A percentile compares a stretch with the other conserved stretches of the same genome.
Conservation (phyloP, 2,797 vertebrate species). For the Gymnoscopelus microlampas region DNA sequence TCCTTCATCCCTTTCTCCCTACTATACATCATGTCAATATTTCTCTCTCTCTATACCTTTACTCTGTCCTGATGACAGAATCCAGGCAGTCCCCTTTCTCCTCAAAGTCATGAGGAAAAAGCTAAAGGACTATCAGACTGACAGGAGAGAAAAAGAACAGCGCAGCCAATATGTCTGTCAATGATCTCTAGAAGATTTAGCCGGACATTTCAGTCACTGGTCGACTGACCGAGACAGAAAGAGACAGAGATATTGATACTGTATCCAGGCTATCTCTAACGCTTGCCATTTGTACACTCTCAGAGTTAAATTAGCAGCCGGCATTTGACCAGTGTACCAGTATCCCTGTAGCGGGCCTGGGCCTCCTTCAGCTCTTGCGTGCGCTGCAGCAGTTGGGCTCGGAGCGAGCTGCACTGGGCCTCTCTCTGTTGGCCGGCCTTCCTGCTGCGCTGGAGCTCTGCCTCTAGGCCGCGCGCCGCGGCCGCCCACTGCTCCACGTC, state of each 20-base stretch:
- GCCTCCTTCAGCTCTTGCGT: constrained; percentile 61
- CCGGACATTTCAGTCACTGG: constrained; percentile 16
- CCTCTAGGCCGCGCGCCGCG: constrained; percentile 47
- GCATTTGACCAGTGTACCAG: constrained; percentile 54
- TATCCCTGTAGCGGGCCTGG: constrained; percentile 53
- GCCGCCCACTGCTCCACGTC: constrained; percentile 64
- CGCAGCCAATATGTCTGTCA: constrained; percentile 15
- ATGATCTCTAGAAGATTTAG: constrained; percentile 4
- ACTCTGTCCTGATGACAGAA: constrained; percentile 29
- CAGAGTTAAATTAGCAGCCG: no score
- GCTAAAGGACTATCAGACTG: background rate
- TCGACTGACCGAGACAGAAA: constrained; percentile 11
- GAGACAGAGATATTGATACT: constrained; percentile 1
- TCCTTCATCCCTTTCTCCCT: constrained; percentile 16
- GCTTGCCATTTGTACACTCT: no score
- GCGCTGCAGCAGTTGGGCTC: constrained; percentile 49
- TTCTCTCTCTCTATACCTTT: constrained; percentile 14
- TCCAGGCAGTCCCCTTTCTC: constrained; percentile 24
- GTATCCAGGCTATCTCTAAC: no score
- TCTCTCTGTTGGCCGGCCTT: constrained; percentile 57
- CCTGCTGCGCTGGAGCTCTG: constrained; percentile 55
- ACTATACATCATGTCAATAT: constrained; percentile 30
- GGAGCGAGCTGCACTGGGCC: constrained; percentile 42
- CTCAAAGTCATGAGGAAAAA: constrained; percentile 10
- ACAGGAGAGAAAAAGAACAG: constrained; percentile 11